Evolutionary conservation across 1,140 invertebrate genomes (phyloP), one percentile per base, ranked within the genome.

Genomic region (Eubasilissa regina): DNA sequence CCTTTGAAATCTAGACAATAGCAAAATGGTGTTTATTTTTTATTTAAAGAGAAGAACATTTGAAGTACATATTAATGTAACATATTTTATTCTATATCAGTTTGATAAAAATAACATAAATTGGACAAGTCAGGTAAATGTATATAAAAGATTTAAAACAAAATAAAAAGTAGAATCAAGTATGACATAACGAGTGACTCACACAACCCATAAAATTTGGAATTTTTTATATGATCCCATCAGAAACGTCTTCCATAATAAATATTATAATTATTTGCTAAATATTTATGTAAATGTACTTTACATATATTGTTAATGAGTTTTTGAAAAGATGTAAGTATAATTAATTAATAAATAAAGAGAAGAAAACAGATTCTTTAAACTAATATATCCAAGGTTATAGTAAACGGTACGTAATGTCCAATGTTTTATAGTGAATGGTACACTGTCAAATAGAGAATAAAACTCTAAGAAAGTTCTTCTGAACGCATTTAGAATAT

Each of bases 221-320:
- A 79, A 82, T 80, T 51, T 68, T 75, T 66, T 75, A 73, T 48
- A 82, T 74, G 75, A 82, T 81, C 78, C 70, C 78, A 56, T 72
- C 51, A 70, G 62, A 78, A 74, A 75, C 45, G 55, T 70, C 48
- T 77, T 81, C 51, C 64, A 56, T 60, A 58, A 77, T 74, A 78
- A 81, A 66, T 76, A 81, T 78, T 81, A 81, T 72, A 64, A 81
- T 66, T 75, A 78, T 77, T 78, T 70, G 51, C 35, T 75, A 78
- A 72, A 81, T 68, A 80, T 48, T 81, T 77, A 74, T 58, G 70
- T 62, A 77, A n/a, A 76, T 75, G 70, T 73, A 75, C 56, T 72
- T n/a, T 53, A 76, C 21, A 76, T 81, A 81, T 66, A 79, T 64
- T 73, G 19, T 73, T 53, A 73, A 73, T 55, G 70, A 73, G 70